Percentiles rank a stretch among this genome's conserved stretches.
Conservation (phyloP, 2,113 vertebrate genomes). For the Lycaon pictus region DNA sequence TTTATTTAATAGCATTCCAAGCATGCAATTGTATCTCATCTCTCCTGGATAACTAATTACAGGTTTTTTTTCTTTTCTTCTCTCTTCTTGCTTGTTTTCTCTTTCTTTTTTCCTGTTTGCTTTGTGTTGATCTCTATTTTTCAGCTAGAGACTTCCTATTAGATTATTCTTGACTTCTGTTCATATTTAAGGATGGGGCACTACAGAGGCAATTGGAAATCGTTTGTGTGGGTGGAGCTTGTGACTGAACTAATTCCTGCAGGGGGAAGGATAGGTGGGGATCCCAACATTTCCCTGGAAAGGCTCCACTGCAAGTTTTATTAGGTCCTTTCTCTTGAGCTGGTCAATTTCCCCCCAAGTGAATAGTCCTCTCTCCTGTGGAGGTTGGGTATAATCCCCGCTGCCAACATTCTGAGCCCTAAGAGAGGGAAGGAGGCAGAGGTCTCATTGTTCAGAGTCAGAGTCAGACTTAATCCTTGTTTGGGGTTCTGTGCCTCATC, state of each 20-base stretch:
- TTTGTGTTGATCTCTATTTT: not conserved
- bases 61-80: not conserved
- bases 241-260: not conserved
- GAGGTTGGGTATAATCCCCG: not conserved
- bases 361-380: not conserved
- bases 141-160: not conserved
- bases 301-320: not conserved
- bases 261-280: not conserved
- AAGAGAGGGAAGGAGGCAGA: not conserved
- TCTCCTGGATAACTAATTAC: not conserved
- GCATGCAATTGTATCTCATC: not conserved
- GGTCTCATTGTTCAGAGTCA: not conserved
- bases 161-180: not conserved
- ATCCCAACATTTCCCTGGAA: not conserved
- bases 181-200: not conserved
- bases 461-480: not conserved
- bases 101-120: not conserved
- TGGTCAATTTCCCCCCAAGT: not conserved
- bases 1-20: not conserved
- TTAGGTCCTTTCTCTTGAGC: not conserved
- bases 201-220: not conserved
- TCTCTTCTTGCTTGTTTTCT: not conserved
- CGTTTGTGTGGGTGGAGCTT: too few species aligned
- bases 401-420: not conserved
- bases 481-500: accelerated